Evolutionary conservation across 2,797 vertebrate genomes (phyloP).

Genomic region (Rhinophrynus dorsalis): DNA sequence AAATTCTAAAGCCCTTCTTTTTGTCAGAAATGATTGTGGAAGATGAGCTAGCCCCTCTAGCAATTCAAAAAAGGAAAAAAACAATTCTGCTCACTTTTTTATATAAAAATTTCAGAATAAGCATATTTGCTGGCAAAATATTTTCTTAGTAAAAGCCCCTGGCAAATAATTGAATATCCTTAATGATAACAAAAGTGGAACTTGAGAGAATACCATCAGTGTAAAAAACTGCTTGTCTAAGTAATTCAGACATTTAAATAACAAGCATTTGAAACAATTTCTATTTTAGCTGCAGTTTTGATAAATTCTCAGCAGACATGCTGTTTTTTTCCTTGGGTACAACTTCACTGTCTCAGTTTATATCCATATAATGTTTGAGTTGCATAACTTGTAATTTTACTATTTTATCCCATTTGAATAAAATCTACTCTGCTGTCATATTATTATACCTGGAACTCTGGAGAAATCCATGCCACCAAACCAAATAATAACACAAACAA

Average conservation of each 20-base stretch:
- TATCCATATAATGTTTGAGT: background rate
- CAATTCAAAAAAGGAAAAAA: conserved; percentile 3
- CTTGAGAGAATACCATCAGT: conserved; percentile 16
- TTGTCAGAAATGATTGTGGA: conserved; percentile 18
- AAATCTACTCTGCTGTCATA: too few species aligned
- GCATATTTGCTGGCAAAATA: conserved; percentile 29
- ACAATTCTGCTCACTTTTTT: background rate
- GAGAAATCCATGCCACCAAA: too few species aligned
- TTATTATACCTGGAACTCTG: too few species aligned
- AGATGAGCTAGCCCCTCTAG: conserved; percentile 5
- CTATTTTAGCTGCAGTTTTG: conserved; percentile 4
- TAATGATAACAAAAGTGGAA: conserved; percentile 19
- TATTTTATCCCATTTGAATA: too few species aligned
- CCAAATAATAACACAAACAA: too few species aligned
- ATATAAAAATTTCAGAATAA: conserved; percentile 11
- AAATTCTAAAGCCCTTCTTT: conserved; percentile 4
- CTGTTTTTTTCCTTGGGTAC: background rate
- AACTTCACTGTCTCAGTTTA: too few species aligned
- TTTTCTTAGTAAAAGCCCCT: conserved; percentile 22
- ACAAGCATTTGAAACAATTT: conserved; percentile 15
- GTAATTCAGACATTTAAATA: conserved; percentile 21
- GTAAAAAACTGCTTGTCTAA: conserved; percentile 24
- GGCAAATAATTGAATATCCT: conserved; percentile 12
- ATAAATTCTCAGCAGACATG: background rate
- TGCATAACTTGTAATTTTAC: background rate